These are phyloP conservation scores for Druon quercuslanigerum DNA, from an alignment of 1,140 invertebrate species.

Conservation along the genomic window DNA sequence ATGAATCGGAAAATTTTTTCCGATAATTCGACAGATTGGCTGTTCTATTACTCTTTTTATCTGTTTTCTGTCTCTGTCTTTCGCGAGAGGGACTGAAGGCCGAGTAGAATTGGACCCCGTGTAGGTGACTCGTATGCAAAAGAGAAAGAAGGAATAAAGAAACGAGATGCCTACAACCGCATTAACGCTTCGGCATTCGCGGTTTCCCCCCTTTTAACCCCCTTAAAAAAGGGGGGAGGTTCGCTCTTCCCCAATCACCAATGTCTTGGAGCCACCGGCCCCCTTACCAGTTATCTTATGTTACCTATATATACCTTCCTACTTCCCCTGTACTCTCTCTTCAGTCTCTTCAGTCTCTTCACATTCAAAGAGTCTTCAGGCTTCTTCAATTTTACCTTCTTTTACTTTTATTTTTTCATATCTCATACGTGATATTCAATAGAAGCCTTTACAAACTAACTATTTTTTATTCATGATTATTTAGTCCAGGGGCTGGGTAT, in stretches of 20 bases:
- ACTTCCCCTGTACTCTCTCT: neutral
- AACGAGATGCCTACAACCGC: constrained; percentile 37
- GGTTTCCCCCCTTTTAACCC: neutral
- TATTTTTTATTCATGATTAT: too few relatives aligned
- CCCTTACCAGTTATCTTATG: neutral
- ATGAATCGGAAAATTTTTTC: too few relatives aligned
- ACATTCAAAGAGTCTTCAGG: too few relatives aligned
- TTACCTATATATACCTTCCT: neutral
- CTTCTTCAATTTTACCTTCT: too few relatives aligned
- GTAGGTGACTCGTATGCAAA: constrained; percentile 48
- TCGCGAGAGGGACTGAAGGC: constrained; percentile 38
- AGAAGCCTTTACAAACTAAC: too few relatives aligned
- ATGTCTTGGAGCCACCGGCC: neutral
- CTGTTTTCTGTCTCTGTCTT: neutral
- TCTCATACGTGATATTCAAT: too few relatives aligned
- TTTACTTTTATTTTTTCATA: too few relatives aligned
- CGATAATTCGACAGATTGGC: too few relatives aligned
- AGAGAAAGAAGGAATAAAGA: constrained; percentile 46
- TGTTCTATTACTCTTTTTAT: neutral
- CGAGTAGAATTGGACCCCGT: constrained; percentile 38
- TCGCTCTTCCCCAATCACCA: constrained; percentile 28
- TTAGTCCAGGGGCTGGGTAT: too few relatives aligned
- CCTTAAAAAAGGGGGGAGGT: neutral
- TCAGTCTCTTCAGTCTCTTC: neutral
- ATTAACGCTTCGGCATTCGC: constrained; percentile 36